Evolutionary conservation across 2,113 vertebrate species (phyloP).

Genomic region (Melanostigma gelatinosum): DNA sequence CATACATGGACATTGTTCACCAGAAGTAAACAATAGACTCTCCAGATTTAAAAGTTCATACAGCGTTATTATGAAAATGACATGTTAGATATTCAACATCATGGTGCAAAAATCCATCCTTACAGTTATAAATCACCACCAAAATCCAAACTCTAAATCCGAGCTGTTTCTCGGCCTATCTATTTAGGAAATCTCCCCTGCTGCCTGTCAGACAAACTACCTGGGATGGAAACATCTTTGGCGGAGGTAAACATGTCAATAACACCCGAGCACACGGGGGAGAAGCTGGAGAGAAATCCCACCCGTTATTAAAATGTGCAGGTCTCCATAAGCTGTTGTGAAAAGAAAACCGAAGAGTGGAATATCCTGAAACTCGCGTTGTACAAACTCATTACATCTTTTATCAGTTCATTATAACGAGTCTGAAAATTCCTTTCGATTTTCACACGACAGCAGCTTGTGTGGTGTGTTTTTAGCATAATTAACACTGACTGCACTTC

Average conservation of each 20-base stretch:
- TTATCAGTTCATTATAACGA: conserved; percentile 49
- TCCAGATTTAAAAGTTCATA: too few relatives aligned
- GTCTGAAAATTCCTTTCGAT: conserved; percentile 23
- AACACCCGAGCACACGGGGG: conserved; percentile 39
- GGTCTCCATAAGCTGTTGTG: conserved; percentile 22
- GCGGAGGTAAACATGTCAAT: conserved; percentile 72
- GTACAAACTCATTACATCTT: conserved; percentile 46
- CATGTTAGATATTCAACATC: not conserved
- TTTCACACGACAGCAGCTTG: conserved; percentile 34
- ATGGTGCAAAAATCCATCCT: not conserved
- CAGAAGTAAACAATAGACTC: too few relatives aligned
- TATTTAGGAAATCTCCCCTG: conserved; percentile 12
- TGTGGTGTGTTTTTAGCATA: conserved; percentile 31
- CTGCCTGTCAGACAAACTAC: conserved; percentile 47
- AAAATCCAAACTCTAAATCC: conserved; percentile 11
- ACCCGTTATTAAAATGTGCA: conserved; percentile 28
- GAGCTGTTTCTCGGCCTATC: conserved; percentile 6
- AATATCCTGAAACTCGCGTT: not conserved
- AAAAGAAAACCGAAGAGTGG: conserved; percentile 31
- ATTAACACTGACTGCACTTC: conserved; percentile 62
- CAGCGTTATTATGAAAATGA: not conserved
- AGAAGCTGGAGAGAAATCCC: conserved; percentile 23
- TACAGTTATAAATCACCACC: not conserved
- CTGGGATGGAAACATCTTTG: conserved; percentile 38
- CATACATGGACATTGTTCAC: too few relatives aligned